phyloP scores from a whole-genome alignment of 2,113 vertebrate genomes.

The Prietella phreatophila region DNA sequence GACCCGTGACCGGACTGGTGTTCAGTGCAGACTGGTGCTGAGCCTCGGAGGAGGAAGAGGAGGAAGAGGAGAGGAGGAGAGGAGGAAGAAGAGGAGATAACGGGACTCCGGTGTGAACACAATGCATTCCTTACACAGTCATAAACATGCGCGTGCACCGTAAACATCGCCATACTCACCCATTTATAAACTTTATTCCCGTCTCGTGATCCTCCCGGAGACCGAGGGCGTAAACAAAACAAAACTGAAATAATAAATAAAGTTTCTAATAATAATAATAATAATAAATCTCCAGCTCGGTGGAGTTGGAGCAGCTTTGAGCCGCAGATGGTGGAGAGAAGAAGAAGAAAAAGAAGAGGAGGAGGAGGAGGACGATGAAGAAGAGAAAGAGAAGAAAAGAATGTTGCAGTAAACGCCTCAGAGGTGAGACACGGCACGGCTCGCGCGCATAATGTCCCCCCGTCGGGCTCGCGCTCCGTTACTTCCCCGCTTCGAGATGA shows the following conservation, averaged over 20 bases:
- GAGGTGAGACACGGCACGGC: not conserved
- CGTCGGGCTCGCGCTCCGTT: not conserved
- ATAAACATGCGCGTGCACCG: not conserved
- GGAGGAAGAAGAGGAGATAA: not conserved
- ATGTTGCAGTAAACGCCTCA: not conserved
- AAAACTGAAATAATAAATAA: not conserved
- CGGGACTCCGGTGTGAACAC: not conserved
- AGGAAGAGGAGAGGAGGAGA: not conserved
- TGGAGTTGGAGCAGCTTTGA: slow-evolving; percentile 2
- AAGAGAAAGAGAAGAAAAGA: not conserved
- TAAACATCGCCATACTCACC: slow-evolving; percentile 41
- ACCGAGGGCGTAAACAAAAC: slow-evolving; percentile 15
- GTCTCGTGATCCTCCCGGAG: slow-evolving; percentile 38
- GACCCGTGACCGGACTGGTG: not conserved
- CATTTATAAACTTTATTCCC: slow-evolving; percentile 54
- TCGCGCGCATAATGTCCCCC: not conserved
- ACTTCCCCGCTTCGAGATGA: not conserved
- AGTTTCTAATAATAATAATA: not conserved
- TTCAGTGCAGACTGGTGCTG: not conserved
- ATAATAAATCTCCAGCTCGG: slow-evolving; percentile 35
- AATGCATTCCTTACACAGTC: not conserved
- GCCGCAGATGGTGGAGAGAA: not conserved
- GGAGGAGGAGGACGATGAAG: not conserved
- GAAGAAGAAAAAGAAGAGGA: no score
- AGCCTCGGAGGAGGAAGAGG: not conserved